phyloP scores from a whole-genome alignment of 2,113 vertebrate genomes.

The Catharus bicknelli region DNA sequence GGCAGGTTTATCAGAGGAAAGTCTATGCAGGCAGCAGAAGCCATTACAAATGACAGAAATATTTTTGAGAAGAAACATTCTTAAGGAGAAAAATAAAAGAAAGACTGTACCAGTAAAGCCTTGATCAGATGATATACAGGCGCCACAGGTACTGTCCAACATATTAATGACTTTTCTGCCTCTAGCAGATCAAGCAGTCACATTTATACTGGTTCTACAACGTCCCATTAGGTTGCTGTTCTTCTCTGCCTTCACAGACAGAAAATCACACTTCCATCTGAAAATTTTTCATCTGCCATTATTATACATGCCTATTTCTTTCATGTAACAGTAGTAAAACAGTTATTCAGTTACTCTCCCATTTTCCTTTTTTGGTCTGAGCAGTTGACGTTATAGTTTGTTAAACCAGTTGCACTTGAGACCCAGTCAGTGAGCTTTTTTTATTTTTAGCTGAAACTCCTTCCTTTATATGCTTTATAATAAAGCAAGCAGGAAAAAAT shows the following conservation, averaged over 20 bases:
- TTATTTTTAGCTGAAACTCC: not conserved
- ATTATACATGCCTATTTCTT: not conserved
- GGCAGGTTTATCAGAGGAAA: not conserved
- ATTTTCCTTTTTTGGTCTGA: not conserved
- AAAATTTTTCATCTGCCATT: not conserved
- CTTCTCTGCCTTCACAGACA: not conserved
- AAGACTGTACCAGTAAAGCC: not conserved
- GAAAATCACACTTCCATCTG: not conserved
- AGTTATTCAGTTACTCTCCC: not conserved
- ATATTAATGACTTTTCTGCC: not conserved
- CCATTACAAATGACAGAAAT: not conserved
- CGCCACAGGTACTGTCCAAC: not conserved
- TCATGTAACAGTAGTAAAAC: not conserved
- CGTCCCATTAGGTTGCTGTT: not conserved
- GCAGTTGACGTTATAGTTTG: not conserved
- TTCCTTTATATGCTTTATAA: not conserved
- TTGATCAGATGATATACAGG: not conserved
- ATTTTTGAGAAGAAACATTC: not conserved
- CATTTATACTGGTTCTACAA: not conserved
- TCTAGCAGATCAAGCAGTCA: not conserved
- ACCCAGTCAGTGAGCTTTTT: not conserved
- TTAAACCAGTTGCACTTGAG: not conserved
- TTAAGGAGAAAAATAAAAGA: not conserved
- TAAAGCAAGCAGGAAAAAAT: not conserved
- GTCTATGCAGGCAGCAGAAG: not conserved